Percentiles rank a stretch among this genome's conserved stretches.
Conservation (phyloP, 2,797 vertebrate genomes). For the Chiropotes sagulatus region DNA sequence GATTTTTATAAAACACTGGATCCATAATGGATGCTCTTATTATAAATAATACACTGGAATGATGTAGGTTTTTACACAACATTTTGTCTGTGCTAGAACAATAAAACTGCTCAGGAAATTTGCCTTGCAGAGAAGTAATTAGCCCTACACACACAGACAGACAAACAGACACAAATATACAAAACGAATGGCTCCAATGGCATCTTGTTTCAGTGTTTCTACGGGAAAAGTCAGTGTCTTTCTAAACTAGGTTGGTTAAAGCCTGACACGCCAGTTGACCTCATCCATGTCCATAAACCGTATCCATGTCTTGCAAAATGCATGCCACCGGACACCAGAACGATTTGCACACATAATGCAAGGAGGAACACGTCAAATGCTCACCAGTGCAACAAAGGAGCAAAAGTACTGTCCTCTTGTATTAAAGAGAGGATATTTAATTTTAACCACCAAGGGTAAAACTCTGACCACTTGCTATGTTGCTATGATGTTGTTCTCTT, state of each 20-base stretch:
- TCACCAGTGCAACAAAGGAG: not conserved
- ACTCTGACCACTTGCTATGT: not conserved
- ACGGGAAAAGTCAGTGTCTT: not conserved
- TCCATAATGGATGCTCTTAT: not conserved
- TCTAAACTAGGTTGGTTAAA: not conserved
- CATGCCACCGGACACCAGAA: not conserved
- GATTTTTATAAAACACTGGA: conserved; percentile 24
- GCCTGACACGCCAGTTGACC: not conserved
- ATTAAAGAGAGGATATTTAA: not conserved
- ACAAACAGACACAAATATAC: not conserved
- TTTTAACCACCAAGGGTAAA: conserved; percentile 17
- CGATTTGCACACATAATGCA: not conserved
- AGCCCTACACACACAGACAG: not conserved
- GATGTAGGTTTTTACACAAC: not conserved
- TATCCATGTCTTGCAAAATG: not conserved
- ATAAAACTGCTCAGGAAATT: not conserved
- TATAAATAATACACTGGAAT: not conserved
- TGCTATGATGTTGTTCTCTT: conserved; percentile 4
- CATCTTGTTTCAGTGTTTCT: not conserved
- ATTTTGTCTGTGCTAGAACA: not conserved
- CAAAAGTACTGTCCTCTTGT: not conserved
- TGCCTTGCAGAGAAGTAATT: not conserved
- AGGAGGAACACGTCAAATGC: not conserved
- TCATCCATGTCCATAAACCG: not conserved
- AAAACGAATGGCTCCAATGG: not conserved